Evolutionary conservation across 2,113 vertebrate species (phyloP), one percentile per base, ranked within the genome.

Genomic region (Polyodon spathula): DNA sequence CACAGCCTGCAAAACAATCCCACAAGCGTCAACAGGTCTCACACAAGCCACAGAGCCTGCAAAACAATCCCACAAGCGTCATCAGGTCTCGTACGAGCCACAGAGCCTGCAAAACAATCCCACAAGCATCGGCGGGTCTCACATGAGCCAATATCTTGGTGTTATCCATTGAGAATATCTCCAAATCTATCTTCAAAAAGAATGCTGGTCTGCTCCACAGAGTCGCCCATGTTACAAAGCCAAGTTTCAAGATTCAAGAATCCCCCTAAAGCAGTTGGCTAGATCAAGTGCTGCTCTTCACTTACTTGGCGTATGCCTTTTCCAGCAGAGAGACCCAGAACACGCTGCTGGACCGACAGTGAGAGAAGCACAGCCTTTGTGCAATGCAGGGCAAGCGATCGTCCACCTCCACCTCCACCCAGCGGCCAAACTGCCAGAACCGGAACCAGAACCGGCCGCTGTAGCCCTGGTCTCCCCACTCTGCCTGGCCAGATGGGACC

Each of bases 251-350:
- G n/a, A n/a, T n/a, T n/a, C n/a, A n/a, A n/a, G 37, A 98, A 67
- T 76, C 77, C 1, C 87, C 87, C 75, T 97, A 95, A 17, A 84
- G n/a, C 89, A 6, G 84, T 83, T 54, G 89, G 91, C n/a, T n/a
- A n/a, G 15, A 40, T 56, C 10, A 39, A 56, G 40, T 8, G 40
- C 14, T 8, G 14, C 14, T 40, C 12, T 56, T 12, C 54, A 81
- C 92, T 40, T 79, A 97, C 96, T 98, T 98, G 52, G 96, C 96
- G 38, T 94, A 97, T n/a, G 89, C 96, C 73, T 98, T 98, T 78
- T 98, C 96, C 80, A 98, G 58, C 0, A 98, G 71, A 0, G 95
- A 88, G 15, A 97, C 86, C 96, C 96, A 98, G 76, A 97, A 97
- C 39, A 88, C 88, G 59, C 78, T 77, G 37, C 92, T 86, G 12